Percentiles rank a stretch among this genome's conserved stretches.
phyloP scores from a whole-genome alignment of 2,113 vertebrate genomes.

The Chiloscyllium plagiosum region DNA sequence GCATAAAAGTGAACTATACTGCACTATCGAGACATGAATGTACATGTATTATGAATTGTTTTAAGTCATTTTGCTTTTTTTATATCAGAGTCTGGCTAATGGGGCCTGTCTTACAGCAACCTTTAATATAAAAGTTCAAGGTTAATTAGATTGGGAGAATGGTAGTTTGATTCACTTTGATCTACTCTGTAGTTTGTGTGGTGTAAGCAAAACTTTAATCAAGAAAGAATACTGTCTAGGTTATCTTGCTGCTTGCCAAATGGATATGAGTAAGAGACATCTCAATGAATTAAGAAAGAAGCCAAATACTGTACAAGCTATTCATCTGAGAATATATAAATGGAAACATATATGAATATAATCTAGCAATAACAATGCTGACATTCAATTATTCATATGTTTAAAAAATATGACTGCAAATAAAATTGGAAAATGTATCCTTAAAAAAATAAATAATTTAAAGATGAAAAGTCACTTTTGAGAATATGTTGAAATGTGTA shows the following conservation, averaged over 20 bases:
- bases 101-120: background rate
- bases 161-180: constrained; percentile 21
- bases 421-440: background rate
- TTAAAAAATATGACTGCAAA: background rate
- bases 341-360: background rate
- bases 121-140: constrained; percentile 13
- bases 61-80: background rate
- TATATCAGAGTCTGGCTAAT: constrained; percentile 3
- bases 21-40: background rate
- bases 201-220: constrained; percentile 19
- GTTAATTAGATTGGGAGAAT: constrained; percentile 23
- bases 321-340: background rate
- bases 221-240: background rate
- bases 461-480: background rate
- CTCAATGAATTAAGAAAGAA: background rate
- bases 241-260: background rate
- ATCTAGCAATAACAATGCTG: background rate
- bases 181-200: constrained; percentile 24
- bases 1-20: background rate
- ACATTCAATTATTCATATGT: background rate
- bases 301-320: background rate
- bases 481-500: background rate
- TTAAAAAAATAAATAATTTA: background rate
- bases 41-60: background rate
- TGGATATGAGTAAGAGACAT: background rate